These are phyloP conservation scores for Tridacna gigas DNA, from an alignment of 2,888 invertebrate genomes.

Conservation along the genomic window DNA sequence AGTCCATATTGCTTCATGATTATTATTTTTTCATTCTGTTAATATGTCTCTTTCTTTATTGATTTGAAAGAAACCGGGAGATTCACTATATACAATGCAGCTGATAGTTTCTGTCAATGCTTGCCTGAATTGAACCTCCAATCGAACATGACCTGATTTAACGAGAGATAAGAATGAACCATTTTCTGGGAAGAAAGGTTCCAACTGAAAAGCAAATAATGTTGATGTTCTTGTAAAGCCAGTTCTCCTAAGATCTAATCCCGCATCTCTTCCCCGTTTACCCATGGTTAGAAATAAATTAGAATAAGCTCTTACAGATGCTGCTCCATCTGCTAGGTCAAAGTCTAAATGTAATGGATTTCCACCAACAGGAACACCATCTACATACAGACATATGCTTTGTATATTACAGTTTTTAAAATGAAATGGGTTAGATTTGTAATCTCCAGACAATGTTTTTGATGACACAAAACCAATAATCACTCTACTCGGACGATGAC, in stretches of 20 bases:
- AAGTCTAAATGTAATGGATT: slow-evolving; percentile 50
- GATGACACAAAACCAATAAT: slow-evolving; percentile 51
- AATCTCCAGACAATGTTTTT: slow-evolving; percentile 39
- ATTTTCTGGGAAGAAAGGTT: slow-evolving; percentile 32
- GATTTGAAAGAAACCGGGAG: slow-evolving; percentile 26
- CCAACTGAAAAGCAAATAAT: slow-evolving; percentile 47
- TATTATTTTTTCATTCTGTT: slow-evolving; percentile 33
- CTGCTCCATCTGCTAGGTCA: slow-evolving; percentile 18
- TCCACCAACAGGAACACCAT: slow-evolving; percentile 47
- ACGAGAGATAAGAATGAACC: slow-evolving; percentile 22
- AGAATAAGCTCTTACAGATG: slow-evolving; percentile 37
- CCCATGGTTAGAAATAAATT: slow-evolving; percentile 36
- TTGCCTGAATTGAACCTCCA: slow-evolving; percentile 20
- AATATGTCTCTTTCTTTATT: slow-evolving; percentile 22
- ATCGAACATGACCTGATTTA: slow-evolving; percentile 26
- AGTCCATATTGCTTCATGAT: slow-evolving; percentile 29
- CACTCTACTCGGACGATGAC: slow-evolving; percentile 37
- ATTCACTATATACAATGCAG: slow-evolving; percentile 32
- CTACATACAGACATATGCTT: slow-evolving; percentile 44
- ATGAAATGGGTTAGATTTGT: slow-evolving; percentile 52
- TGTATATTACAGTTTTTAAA: slow-evolving; percentile 47
- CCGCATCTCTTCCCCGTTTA: slow-evolving; percentile 39
- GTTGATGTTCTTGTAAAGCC: slow-evolving; percentile 31
- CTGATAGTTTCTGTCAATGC: slow-evolving; percentile 23
- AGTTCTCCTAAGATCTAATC: slow-evolving; percentile 30